Percentiles rank a stretch among this genome's conserved stretches.
Evolutionary conservation across 2,888 invertebrate species (phyloP).

Genomic region (Orthosia incerta): DNA sequence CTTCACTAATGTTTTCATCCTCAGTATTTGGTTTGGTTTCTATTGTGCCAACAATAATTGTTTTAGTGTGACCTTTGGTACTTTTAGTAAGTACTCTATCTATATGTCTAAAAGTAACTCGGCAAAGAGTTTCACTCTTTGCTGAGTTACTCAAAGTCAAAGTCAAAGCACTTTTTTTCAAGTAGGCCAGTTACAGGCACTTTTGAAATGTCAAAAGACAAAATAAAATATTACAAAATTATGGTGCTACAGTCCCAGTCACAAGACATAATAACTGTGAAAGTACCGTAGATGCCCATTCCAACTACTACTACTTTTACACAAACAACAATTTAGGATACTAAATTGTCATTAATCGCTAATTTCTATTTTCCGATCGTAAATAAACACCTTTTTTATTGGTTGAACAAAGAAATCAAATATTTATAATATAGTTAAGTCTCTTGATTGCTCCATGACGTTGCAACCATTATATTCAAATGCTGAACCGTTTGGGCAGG

Average conservation of each 20-base stretch:
- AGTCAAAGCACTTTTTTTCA: too few relatives aligned
- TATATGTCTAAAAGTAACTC: neutral
- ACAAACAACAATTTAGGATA: too few relatives aligned
- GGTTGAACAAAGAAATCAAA: neutral
- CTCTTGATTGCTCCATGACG: conserved; percentile 22
- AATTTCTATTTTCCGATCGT: neutral
- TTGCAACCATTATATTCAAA: conserved; percentile 53
- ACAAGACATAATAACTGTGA: too few relatives aligned
- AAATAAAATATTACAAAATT: too few relatives aligned
- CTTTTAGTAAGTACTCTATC: neutral
- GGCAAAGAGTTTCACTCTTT: neutral
- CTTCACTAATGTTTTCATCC: conserved; percentile 21
- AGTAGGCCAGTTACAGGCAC: too few relatives aligned
- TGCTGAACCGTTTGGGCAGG: conserved; percentile 48
- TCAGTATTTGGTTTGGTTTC: conserved; percentile 7
- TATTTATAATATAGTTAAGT: conserved; percentile 33
- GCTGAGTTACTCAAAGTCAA: neutral
- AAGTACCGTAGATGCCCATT: too few relatives aligned
- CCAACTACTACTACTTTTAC: too few relatives aligned
- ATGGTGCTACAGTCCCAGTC: too few relatives aligned
- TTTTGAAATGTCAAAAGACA: too few relatives aligned
- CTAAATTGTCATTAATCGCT: neutral
- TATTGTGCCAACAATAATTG: neutral
- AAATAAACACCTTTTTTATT: neutral
- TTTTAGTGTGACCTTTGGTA: neutral